A percentile compares a stretch with the other conserved stretches of the same genome.
These are phyloP conservation scores for Triplophysa rosa DNA, from an alignment of 2,113 vertebrate species.

Conservation along the genomic window DNA sequence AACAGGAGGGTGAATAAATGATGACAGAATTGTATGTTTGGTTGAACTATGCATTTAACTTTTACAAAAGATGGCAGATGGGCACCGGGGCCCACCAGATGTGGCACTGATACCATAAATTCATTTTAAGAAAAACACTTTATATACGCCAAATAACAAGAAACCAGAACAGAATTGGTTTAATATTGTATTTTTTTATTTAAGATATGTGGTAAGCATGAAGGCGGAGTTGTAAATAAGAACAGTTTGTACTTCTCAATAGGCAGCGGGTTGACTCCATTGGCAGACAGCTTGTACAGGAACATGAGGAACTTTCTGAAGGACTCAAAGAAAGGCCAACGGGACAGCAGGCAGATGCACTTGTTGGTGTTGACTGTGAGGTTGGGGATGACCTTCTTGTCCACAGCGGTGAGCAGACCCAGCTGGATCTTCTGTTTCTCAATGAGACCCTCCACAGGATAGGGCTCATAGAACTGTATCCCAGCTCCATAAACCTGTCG, in stretches of 20 bases:
- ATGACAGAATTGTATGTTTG: no score
- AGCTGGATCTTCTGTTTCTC: constrained; percentile 93
- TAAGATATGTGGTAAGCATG: no score
- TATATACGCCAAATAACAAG: no score
- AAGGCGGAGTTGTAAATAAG: background rate
- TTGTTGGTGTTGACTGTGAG: constrained; percentile 93
- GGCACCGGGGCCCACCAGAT: no score
- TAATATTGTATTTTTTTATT: no score
- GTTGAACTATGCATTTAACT: no score
- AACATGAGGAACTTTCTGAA: constrained; percentile 97
- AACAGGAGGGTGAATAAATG: no score
- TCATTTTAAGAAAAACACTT: no score
- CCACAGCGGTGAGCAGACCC: constrained; percentile 87
- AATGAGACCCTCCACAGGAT: constrained; percentile 81
- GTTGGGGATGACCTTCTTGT: constrained; percentile 85
- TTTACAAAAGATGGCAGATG: no score
- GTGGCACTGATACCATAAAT: no score
- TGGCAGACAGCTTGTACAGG: constrained; percentile 95
- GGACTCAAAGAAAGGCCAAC: constrained; percentile 97
- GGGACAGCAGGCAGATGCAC: constrained; percentile 97
- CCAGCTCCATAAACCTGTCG: constrained; percentile 93
- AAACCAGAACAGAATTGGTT: no score
- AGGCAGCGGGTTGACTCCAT: constrained; percentile 92
- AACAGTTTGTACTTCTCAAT: constrained; percentile 89
- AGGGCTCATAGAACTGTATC: constrained; percentile 96